Conservation (phyloP, 2,888 invertebrate species). For the Torymus tubicola region DNA sequence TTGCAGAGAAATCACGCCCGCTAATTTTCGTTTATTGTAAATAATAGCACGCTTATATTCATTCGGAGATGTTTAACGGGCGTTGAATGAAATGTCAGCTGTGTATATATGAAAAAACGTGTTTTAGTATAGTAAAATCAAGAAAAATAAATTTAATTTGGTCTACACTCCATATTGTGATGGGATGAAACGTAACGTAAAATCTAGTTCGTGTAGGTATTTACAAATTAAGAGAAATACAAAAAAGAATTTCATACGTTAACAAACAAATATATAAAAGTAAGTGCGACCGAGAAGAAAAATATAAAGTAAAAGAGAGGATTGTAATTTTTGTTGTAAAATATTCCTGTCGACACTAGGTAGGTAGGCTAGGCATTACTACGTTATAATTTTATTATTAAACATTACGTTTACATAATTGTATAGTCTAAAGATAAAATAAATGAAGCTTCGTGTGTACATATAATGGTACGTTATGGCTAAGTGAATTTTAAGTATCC, state of each 20-base stretch:
- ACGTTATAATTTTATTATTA: conserved; percentile 74
- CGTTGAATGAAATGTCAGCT: conserved; percentile 56
- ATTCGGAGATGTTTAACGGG: conserved; percentile 61
- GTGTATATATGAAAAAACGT: conserved; percentile 62
- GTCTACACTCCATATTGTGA: conserved; percentile 68
- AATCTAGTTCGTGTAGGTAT: conserved; percentile 63
- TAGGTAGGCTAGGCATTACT: conserved; percentile 73
- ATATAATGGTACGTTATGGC: conserved; percentile 70
- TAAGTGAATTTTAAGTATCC: conserved; percentile 71
- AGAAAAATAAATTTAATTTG: conserved; percentile 65
- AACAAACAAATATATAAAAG: conserved; percentile 47
- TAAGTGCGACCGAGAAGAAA: conserved; percentile 24
- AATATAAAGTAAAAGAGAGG: conserved; percentile 18
- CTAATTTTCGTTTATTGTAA: conserved; percentile 67
- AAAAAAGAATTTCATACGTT: conserved; percentile 53
- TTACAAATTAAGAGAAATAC: conserved; percentile 46
- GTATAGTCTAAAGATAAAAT: conserved; percentile 71
- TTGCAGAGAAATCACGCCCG: conserved; percentile 59
- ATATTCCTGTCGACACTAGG: conserved; percentile 73
- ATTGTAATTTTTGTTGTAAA: conserved; percentile 75
- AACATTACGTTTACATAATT: conserved; percentile 74
- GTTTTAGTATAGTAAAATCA: conserved; percentile 59
- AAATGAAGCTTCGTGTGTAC: conserved; percentile 72
- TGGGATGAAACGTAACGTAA: conserved; percentile 71
- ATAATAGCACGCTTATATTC: conserved; percentile 71